Evolutionary conservation across 1,140 invertebrate species (phyloP), one percentile per base, ranked within the genome.

Genomic region (Pogonus chalceus): DNA sequence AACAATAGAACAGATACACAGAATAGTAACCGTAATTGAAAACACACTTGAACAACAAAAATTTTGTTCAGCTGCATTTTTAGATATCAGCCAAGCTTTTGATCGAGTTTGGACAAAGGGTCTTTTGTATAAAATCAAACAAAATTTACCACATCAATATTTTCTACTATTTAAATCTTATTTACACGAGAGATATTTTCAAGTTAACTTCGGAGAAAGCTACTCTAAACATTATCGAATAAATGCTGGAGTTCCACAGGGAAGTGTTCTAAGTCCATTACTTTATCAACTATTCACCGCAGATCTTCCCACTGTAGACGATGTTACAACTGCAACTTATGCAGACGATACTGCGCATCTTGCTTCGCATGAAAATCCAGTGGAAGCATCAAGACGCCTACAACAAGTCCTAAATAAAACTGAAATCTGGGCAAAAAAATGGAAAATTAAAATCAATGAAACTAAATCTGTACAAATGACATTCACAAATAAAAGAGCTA

Each of bases 21-120:
- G n/a, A n/a, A n/a, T n/a, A n/a, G n/a, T n/a, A n/a, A n/a, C n/a
- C n/a, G n/a, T n/a, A n/a, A n/a, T n/a, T n/a, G n/a, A n/a, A n/a
- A n/a, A n/a, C n/a, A n/a, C n/a, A n/a, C n/a, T n/a, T n/a, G n/a
- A n/a, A n/a, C n/a, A n/a, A n/a, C n/a, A 49, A 49, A 56, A 53
- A 51, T 54, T n/a, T 54, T 23, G 58, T 54, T 48, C 60, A 16
- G 56, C 56, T 23, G 50, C 50, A 0, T 65, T 64, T 51, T 43
- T 65, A 16, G 62, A 63, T 35, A 55, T 65, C 12, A 50, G 46
- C 2, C 64, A 65, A 52, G 60, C 63, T 16, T 67, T 63, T 49
- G 57, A 65, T 57, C 60, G 58, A 51, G 53, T 68, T 1, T 67
- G 62, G 63, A 58, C 64, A 31, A 20, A 58, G 26, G 61, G 65